Percentiles rank a stretch among this genome's conserved stretches.
Evolutionary conservation across 2,113 vertebrate species (phyloP).

Genomic region (Ahaetulla prasina): DNA sequence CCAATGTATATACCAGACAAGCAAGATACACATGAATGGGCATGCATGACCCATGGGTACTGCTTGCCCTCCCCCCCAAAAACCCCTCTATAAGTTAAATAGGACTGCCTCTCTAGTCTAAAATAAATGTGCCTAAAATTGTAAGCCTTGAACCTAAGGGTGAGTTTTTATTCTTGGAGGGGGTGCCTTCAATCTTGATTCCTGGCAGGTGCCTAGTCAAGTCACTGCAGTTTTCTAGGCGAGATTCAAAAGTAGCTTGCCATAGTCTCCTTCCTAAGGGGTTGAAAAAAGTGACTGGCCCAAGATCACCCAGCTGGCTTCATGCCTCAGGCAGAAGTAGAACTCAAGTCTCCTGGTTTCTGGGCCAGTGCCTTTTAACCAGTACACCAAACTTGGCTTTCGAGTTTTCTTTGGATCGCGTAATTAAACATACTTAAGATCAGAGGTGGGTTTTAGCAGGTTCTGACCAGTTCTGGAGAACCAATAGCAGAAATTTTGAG

Average conservation of each 20-base stretch:
- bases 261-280: neutral
- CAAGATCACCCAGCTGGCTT: neutral
- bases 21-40: neutral
- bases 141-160: neutral
- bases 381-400: neutral
- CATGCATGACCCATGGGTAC: neutral
- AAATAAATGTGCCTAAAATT: neutral
- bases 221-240: neutral
- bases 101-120: no score
- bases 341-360: neutral
- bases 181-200: neutral
- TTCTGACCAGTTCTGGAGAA: no score
- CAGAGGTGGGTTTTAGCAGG: no score
- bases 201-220: neutral
- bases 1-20: neutral
- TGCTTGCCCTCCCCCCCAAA: no score
- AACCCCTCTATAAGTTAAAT: neutral
- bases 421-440: neutral
- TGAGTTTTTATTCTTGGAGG: neutral
- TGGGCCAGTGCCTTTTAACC: neutral
- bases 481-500: no score
- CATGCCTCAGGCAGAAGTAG: neutral
- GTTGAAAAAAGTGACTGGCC: neutral
- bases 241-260: neutral
- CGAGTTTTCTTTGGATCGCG: neutral